A percentile compares a stretch with the other conserved stretches of the same genome.
These are phyloP conservation scores for Archocentrus centrarchus DNA, from an alignment of 2,113 vertebrate genomes.

Conservation along the genomic window DNA sequence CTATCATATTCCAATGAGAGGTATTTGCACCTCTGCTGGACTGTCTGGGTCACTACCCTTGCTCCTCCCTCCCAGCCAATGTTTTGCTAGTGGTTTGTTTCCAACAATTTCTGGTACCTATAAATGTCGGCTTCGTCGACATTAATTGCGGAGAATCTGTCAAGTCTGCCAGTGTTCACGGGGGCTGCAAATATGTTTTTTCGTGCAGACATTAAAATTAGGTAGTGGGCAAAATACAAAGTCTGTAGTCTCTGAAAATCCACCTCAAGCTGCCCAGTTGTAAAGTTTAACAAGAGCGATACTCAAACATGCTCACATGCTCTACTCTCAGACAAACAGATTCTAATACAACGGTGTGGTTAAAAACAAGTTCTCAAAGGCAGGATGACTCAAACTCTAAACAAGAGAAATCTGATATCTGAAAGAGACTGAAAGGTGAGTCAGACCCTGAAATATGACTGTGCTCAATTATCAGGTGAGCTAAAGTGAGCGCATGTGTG, in stretches of 20 bases:
- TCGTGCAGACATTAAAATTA: not conserved
- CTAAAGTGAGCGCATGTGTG: constrained; percentile 9
- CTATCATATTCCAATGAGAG: too few relatives aligned
- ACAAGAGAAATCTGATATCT: constrained; percentile 37
- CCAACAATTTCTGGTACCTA: too few relatives aligned
- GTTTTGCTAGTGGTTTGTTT: too few relatives aligned
- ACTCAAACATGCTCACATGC: constrained; percentile 3
- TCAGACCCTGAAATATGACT: constrained; percentile 47
- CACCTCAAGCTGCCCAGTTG: not conserved
- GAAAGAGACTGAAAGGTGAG: constrained; percentile 42
- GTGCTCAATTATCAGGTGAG: constrained; percentile 50
- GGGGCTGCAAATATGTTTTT: not conserved
- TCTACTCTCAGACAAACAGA: constrained; percentile 21
- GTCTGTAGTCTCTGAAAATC: not conserved
- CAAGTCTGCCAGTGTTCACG: not conserved
- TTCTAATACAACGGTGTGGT: constrained; percentile 3
- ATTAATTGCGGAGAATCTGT: too few relatives aligned
- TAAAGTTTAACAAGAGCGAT: not conserved
- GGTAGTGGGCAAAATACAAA: not conserved
- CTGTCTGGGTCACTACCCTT: too few relatives aligned
- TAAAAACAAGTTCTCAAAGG: constrained; percentile 23
- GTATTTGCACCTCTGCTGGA: too few relatives aligned
- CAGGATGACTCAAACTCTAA: constrained; percentile 31
- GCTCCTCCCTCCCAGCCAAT: too few relatives aligned
- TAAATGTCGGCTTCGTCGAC: too few relatives aligned